Conservation (phyloP, 2,888 invertebrate genomes). For the Meandrusa payeni region DNA sequence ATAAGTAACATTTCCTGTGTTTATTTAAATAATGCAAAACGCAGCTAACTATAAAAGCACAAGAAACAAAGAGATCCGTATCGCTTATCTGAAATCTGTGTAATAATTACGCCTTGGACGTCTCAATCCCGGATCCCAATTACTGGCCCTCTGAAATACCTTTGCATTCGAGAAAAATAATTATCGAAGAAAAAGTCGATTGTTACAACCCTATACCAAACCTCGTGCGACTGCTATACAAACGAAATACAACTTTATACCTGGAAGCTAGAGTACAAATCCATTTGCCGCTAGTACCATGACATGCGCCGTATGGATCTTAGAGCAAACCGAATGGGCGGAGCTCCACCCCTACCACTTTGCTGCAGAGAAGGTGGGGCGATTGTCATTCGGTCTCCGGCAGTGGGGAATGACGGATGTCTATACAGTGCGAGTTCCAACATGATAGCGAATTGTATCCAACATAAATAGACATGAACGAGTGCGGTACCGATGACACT, state of each 20-base stretch:
- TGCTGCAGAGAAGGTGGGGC: conserved; percentile 49
- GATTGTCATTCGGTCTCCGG: conserved; percentile 52
- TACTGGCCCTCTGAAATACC: conserved; percentile 64
- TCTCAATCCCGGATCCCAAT: conserved; percentile 67
- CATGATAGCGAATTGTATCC: conserved; percentile 68
- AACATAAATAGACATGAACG: conserved; percentile 53
- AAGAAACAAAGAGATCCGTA: conserved; percentile 45
- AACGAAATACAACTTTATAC: conserved; percentile 14
- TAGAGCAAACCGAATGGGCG: conserved; percentile 38
- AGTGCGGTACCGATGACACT: conserved; percentile 23
- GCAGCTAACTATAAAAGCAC: neutral
- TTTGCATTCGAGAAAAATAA: conserved; percentile 56
- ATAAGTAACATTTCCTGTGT: no score
- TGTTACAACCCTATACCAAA: conserved; percentile 50
- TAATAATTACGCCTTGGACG: conserved; percentile 74
- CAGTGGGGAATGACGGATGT: conserved; percentile 76
- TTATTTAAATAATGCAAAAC: conserved; percentile 1
- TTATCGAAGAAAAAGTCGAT: conserved; percentile 45
- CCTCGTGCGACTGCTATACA: conserved; percentile 14
- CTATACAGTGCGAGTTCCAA: conserved; percentile 42
- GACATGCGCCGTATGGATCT: conserved; percentile 29
- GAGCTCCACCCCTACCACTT: conserved; percentile 38
- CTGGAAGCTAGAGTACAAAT: conserved; percentile 31
- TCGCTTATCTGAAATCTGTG: conserved; percentile 70
- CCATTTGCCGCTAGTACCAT: conserved; percentile 25